Evolutionary conservation across 2,888 invertebrate genomes (phyloP), one percentile per base, ranked within the genome.

Genomic region (Perizoma flavofasciatum): DNA sequence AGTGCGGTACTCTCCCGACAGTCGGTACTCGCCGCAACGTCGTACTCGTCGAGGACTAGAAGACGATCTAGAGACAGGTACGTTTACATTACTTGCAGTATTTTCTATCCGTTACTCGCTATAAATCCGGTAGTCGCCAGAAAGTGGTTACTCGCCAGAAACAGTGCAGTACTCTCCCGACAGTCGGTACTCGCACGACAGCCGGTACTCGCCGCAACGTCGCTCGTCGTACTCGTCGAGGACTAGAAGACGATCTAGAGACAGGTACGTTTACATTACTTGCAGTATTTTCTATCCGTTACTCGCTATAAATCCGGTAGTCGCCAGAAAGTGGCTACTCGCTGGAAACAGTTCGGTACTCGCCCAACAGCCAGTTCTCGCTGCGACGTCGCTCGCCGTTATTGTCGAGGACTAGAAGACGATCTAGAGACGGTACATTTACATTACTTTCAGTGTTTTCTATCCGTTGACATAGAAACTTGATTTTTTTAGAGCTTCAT

Each of bases 201-300:
- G 78, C n/a, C 88, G 94, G 45, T 94, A 94, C 80, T 93, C 94
- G 57, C 92, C 94, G 56, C 0, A 93, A 35, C 58, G 62, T 7
- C 61, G 61, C 44, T 61, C 61, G 67, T 88, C 91, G n/a, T 89
- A 88, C 79, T 86, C 88, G 64, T 86, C 89, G 34, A 77, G 81
- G 0, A 78, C 83, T 6, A 73, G 88, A 41, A 74, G 88, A 67
- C 79, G 87, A 47, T 86, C 85, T 8, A 75, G 82, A 59, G 86
- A 88, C 5, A 84, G 88, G 88, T 88, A 59, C 49, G 60, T 45
- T 32, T 7, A n/a, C 41, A 39, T 39, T 48, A 8, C 39, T 46
- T 46, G 5, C n/a, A n/a, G n/a, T n/a, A n/a, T n/a, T n/a, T n/a
- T n/a, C n/a, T n/a, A n/a, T n/a, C n/a, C n/a, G n/a, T n/a, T n/a